These are phyloP conservation scores for Pogonophryne albipinna DNA, from an alignment of 2,797 vertebrate species.

Conservation along the genomic window DNA sequence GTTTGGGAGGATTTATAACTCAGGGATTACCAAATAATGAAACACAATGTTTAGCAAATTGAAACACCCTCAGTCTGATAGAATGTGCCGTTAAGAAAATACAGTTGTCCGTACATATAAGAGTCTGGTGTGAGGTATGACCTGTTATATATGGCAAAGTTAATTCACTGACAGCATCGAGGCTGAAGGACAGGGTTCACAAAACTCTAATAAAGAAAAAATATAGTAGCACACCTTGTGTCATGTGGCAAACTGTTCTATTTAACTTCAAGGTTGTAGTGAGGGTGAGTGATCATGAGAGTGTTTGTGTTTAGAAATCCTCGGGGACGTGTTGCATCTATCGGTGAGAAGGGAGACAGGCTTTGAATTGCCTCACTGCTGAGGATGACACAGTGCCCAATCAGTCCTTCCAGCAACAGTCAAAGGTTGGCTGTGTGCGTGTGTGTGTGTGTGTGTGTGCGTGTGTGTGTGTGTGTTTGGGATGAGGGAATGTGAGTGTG, in stretches of 20 bases:
- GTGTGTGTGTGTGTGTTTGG: neutral
- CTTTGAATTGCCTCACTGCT: constrained; percentile 66
- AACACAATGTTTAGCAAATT: constrained; percentile 31
- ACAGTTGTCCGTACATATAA: constrained; percentile 7
- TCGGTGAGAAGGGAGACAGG: constrained; percentile 66
- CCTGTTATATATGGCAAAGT: neutral
- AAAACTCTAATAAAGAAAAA: constrained; percentile 15
- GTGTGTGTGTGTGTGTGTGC: constrained; percentile 33
- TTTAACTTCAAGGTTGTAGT: constrained; percentile 62
- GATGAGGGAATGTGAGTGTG: constrained; percentile 36
- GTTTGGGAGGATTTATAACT: constrained; percentile 54
- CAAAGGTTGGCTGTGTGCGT: constrained; percentile 41
- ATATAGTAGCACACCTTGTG: constrained; percentile 30
- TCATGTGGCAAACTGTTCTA: constrained; percentile 51
- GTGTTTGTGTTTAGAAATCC: constrained; percentile 67
- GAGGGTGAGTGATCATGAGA: constrained; percentile 62
- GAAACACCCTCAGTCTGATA: constrained; percentile 23
- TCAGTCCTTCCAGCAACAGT: constrained; percentile 64
- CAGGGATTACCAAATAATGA: constrained; percentile 48
- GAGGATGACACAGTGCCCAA: constrained; percentile 67
- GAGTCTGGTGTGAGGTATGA: neutral
- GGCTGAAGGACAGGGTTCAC: neutral
- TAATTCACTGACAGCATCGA: constrained; percentile 7
- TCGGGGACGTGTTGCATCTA: constrained; percentile 61
- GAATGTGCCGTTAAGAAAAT: constrained; percentile 13